Percentiles rank a stretch among this genome's conserved stretches.
phyloP scores from a whole-genome alignment of 2,797 vertebrate genomes.

The Bryconaethiops microstoma region DNA sequence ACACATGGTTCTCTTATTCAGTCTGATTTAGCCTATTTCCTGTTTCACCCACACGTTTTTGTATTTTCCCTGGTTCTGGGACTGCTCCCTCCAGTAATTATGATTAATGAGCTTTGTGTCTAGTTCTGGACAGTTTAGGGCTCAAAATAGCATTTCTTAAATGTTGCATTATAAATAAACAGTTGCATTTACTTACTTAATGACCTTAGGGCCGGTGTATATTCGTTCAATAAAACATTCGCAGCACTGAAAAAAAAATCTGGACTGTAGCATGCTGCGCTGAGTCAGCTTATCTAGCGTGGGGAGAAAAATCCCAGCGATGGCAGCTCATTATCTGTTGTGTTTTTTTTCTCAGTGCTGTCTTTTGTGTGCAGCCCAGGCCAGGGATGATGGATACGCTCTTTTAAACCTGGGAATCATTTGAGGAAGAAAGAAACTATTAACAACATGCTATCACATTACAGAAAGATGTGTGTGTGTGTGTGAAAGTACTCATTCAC shows the following conservation, averaged over 20 bases:
- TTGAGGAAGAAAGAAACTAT: neutral
- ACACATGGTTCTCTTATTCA: neutral
- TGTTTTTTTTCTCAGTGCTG: constrained; percentile 26
- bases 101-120: neutral
- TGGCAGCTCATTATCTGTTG: constrained; percentile 42
- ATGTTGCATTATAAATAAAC: neutral
- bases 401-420: constrained; percentile 25
- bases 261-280: constrained; percentile 34
- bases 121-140: neutral
- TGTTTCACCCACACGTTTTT: neutral
- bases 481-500: neutral
- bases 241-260: constrained; percentile 33
- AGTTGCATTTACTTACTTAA: constrained; percentile 10
- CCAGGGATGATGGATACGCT: constrained; percentile 19
- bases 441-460: neutral
- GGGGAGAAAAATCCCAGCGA: constrained; percentile 32
- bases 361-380: constrained; percentile 25
- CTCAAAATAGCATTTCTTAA: constrained; percentile 10
- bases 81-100: constrained; percentile 1
- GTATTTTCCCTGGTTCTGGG: neutral
- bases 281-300: constrained; percentile 32
- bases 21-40: neutral
- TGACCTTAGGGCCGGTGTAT: constrained; percentile 20
- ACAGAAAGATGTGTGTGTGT: neutral
- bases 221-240: constrained; percentile 40